Conservation (phyloP, 2,113 vertebrate genomes). For the Peromyscus polionotus region DNA sequence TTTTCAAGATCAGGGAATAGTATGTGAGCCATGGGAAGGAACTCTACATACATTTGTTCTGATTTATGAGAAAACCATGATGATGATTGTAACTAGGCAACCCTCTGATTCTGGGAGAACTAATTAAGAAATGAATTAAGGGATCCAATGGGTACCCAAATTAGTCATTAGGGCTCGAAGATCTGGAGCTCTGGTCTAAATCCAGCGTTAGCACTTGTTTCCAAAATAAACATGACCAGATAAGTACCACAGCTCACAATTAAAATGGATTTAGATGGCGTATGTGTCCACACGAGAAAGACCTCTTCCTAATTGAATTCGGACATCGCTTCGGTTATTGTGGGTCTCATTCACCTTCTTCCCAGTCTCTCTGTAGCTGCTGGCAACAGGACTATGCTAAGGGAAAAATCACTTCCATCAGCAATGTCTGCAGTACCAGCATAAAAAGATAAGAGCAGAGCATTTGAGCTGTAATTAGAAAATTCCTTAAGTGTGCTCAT, state of each 20-base stretch:
- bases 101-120: constrained; percentile 76
- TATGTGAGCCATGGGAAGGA: background rate
- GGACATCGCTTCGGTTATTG: constrained; percentile 38
- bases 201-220: constrained; percentile 72
- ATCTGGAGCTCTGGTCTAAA: constrained; percentile 76
- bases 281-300: constrained; percentile 58
- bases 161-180: constrained; percentile 75
- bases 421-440: background rate
- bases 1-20: constrained; percentile 13
- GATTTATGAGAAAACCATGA: constrained; percentile 76
- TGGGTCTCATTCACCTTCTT: constrained; percentile 49
- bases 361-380: constrained; percentile 25
- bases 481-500: constrained; percentile 56
- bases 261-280: constrained; percentile 70
- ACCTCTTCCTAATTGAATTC: constrained; percentile 68
- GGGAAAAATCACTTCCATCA: constrained; percentile 74
- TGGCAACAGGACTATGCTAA: constrained; percentile 55
- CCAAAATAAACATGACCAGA: constrained; percentile 72
- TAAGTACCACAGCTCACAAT: constrained; percentile 65
- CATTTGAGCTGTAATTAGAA: constrained; percentile 72
- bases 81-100: constrained; percentile 84
- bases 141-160: constrained; percentile 74
- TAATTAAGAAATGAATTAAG: constrained; percentile 82
- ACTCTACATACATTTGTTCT: constrained; percentile 63
- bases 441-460: constrained; percentile 71